phyloP scores from a whole-genome alignment of 2,113 vertebrate species.

The Centropristis striata region DNA sequence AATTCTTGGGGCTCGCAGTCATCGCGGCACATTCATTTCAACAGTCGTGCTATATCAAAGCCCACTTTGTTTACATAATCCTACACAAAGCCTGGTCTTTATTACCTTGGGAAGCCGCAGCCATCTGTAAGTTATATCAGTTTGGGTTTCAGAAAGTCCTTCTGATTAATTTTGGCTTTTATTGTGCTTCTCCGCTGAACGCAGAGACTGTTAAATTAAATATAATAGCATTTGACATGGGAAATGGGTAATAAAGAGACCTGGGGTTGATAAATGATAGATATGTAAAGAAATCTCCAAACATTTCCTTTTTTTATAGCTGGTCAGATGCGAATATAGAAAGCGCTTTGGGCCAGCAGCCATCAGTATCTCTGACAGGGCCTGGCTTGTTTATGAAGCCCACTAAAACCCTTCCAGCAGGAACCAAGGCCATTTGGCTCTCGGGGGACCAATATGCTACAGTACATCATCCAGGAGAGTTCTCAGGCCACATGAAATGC shows the following conservation, averaged over 20 bases:
- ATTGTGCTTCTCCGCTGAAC: conserved; percentile 64
- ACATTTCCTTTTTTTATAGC: conserved; percentile 66
- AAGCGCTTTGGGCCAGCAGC: conserved; percentile 43
- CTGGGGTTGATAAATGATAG: conserved; percentile 68
- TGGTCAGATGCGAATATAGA: conserved; percentile 63
- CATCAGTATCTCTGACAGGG: conserved; percentile 69
- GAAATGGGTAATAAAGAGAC: conserved; percentile 73
- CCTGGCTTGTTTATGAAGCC: conserved; percentile 75
- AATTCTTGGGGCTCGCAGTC: conserved; percentile 69
- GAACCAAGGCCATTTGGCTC: conserved; percentile 63
- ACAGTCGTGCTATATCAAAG: conserved; percentile 72
- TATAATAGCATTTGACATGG: conserved; percentile 73
- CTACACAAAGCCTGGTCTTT: conserved; percentile 69
- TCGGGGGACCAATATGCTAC: conserved; percentile 59
- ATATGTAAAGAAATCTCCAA: conserved; percentile 75
- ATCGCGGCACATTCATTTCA: conserved; percentile 57
- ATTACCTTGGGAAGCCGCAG: conserved; percentile 69
- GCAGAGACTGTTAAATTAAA: conserved; percentile 64
- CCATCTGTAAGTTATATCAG: conserved; percentile 80
- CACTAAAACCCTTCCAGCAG: conserved; percentile 58
- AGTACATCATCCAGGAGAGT: conserved; percentile 70
- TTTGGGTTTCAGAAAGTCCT: conserved; percentile 64
- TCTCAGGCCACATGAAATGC: conserved; percentile 68
- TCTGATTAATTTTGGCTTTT: conserved; percentile 76
- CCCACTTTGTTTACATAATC: conserved; percentile 74